Evolutionary conservation across 2,113 vertebrate genomes (phyloP).

Genomic region (Pao palembangensis): DNA sequence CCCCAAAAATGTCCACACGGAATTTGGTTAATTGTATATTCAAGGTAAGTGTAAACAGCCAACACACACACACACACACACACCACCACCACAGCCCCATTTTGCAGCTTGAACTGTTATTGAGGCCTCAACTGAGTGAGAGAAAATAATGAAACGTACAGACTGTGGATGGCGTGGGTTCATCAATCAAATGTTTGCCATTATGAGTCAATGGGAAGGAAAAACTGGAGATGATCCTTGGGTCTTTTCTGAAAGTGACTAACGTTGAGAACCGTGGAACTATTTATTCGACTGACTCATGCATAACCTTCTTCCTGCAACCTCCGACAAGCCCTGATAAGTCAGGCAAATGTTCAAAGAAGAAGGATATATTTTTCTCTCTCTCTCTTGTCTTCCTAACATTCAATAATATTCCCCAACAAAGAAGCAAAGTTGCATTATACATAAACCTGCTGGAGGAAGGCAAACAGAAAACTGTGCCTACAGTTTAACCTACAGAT

Average conservation of each 20-base stretch:
- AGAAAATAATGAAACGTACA: conserved; percentile 15
- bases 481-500: conserved; percentile 8
- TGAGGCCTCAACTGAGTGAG: conserved; percentile 6
- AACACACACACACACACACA: neutral
- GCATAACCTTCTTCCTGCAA: conserved; percentile 37
- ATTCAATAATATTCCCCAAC: conserved; percentile 18
- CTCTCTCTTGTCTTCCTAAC: neutral
- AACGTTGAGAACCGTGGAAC: conserved; percentile 40
- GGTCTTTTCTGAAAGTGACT: conserved; percentile 42
- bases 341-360: conserved; percentile 7
- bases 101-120: neutral
- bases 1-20: neutral
- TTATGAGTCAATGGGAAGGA: conserved; percentile 34
- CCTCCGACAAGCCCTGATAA: conserved; percentile 8
- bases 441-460: neutral
- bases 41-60: neutral
- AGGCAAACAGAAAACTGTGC: neutral
- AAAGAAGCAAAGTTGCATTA: conserved; percentile 11
- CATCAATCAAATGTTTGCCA: conserved; percentile 13
- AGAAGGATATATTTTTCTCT: neutral
- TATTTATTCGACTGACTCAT: conserved; percentile 56
- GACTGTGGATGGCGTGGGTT: conserved; percentile 18
- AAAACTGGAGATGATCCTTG: conserved; percentile 18
- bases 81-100: neutral
- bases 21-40: no score